Evolutionary conservation across 1,140 invertebrate genomes (phyloP), one percentile per base, ranked within the genome.

Genomic region (Holcopasites calliopsidis): DNA sequence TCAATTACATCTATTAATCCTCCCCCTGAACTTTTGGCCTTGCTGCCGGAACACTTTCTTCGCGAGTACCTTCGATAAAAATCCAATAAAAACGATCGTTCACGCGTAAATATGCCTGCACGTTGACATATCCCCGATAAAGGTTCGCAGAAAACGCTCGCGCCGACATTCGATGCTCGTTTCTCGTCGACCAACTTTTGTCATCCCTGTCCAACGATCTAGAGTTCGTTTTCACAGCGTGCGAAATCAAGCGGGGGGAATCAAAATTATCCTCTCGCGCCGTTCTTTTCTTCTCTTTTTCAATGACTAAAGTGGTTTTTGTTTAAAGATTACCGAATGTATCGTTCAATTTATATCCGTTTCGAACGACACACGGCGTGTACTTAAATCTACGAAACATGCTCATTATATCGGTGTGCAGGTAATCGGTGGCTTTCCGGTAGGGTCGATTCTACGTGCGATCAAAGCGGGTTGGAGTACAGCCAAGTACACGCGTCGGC

Each of bases 401-500:
- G n/a, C 23, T 8, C 10, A 2, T n/a, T n/a, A 55, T 16, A 11
- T 21, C 23, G 2, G 11, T 6, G 18, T 18, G 2, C 18, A 5
- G 2, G 21, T 31, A 3, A 7, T 2, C 28, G 5, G 28, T 47
- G 1, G 28, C 33, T 38, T 7, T 28, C 38, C 28, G 31, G 4
- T 60, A 71, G 50, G 78, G 80, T 79, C 68, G 74, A 76, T 76
- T n/a, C 62, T 49, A 10, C 4, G 44, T 35, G 83, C 76, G 85
- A 87, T 87, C 85, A 86, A 86, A 87, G 77, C 81, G 85, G 82
- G 76, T 83, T 88, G 87, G 87, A 73, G 11, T 13, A 8, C 2
- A 1, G 85, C 86, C 87, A 88, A 85, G 84, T 83, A 78, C 85
- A 83, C 79, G 85, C 82, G 81, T 82, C 86, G 86, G 85, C 86